Base-by-base conservation (phyloP, 2,797 vertebrate genomes). In the Oophaga sylvatica region DNA sequence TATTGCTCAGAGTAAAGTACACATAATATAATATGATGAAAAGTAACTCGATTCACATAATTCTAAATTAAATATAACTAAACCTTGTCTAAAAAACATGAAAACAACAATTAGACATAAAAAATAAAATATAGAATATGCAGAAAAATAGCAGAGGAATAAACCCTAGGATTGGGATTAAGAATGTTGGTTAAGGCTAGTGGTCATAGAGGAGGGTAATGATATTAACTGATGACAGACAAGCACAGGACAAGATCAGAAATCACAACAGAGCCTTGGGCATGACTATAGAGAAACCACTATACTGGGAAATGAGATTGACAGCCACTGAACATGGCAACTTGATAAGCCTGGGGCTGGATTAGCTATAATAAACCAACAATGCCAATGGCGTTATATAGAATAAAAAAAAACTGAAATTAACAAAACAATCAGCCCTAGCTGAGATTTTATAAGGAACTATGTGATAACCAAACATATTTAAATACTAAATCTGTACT, bases 251-350 rank as follows among this genome's bases (percentile, higher is more conserved):
- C 12, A 76, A 76, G 45, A 76, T 76, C 45, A 56, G 48, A 56
- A 76, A 76, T 76, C 73, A 53, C 45, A 76, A 76, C 22, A 76
- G 48, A 56, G 73, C 73, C 73, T 56, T 76, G 73, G 45, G 73
- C 73, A 56, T 16, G 22, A 56, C 73, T 76, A 56, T 56, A 75
- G 12, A 76, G 48, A 76, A 76, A 76, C 73, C 73, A 76, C 73
- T 53, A 76, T 45, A 76, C 45, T 76, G 48, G 73, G 73, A 76
- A 76, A 76, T 56, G 45, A 48, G 48, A 76, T 76, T 76, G 48
- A 76, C 73, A 53, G 73, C 73, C 73, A 76, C 73, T 76, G 73
- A 76, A 53, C 45, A 53, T 76, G 48, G 45, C 48, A 76, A 76
- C 45, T 16, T 76, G 73, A 80, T 80, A 80, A 22, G 78, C 78